A percentile compares a stretch with the other conserved stretches of the same genome.
Evolutionary conservation across 2,888 invertebrate genomes (phyloP).

Genomic region (Lochmaea capreae): DNA sequence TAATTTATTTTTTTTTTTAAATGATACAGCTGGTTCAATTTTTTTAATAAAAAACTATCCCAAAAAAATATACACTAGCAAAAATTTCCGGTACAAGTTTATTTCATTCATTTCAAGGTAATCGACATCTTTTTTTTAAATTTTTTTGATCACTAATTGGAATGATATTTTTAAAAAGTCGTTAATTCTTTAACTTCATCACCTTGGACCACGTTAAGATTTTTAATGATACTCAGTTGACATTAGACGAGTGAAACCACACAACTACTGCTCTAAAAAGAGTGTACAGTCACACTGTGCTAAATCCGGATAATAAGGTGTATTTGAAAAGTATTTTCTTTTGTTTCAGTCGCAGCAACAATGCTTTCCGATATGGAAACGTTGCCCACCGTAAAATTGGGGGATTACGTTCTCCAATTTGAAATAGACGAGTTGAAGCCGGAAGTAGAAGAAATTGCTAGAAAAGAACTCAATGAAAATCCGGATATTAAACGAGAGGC

Average conservation of each 20-base stretch:
- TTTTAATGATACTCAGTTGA: too few relatives aligned
- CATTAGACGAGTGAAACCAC: too few relatives aligned
- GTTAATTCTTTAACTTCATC: neutral
- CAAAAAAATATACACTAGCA: too few relatives aligned
- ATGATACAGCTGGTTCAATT: too few relatives aligned
- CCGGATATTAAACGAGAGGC: conserved; percentile 73
- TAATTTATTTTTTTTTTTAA: too few relatives aligned
- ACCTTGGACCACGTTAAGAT: neutral
- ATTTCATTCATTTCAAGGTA: neutral
- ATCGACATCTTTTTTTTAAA: neutral
- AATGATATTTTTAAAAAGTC: neutral
- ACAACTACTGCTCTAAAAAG: too few relatives aligned
- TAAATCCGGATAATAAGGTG: neutral
- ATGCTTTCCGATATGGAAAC: conserved; percentile 80
- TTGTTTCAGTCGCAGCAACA: conserved; percentile 71
- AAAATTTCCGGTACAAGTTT: too few relatives aligned
- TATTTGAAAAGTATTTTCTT: neutral
- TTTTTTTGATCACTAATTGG: too few relatives aligned
- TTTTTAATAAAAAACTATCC: too few relatives aligned
- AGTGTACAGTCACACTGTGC: neutral
- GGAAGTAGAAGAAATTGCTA: conserved; percentile 75
- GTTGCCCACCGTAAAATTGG: conserved; percentile 76
- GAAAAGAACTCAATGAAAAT: conserved; percentile 75
- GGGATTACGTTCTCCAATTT: conserved; percentile 74
- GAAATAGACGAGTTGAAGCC: conserved; percentile 76